A percentile compares a stretch with the other conserved stretches of the same genome.
These are phyloP conservation scores for Cheirogaleus major DNA, from an alignment of 2,797 vertebrate species.

Conservation along the genomic window DNA sequence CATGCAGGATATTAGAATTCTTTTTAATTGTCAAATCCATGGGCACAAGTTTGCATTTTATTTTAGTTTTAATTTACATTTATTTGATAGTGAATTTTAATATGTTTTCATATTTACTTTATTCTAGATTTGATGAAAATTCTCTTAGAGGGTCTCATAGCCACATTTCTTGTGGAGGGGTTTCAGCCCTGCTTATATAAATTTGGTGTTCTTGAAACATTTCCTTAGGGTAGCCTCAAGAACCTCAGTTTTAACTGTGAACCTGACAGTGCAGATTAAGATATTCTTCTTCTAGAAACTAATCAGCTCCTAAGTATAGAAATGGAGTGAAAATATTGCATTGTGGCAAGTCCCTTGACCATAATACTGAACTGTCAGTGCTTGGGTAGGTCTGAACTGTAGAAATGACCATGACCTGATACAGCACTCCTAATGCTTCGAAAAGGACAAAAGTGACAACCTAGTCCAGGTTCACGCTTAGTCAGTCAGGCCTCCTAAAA, in stretches of 20 bases:
- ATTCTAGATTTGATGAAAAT: neutral
- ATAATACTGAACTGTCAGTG: neutral
- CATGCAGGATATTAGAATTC: neutral
- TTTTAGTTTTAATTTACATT: neutral
- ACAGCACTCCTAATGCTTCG: neutral
- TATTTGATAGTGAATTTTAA: neutral
- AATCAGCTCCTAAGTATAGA: neutral
- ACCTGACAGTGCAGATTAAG: neutral
- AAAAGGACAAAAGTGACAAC: neutral
- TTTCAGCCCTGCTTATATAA: neutral
- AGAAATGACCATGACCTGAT: neutral
- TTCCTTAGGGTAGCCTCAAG: neutral
- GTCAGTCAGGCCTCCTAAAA: neutral
- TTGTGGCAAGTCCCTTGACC: neutral
- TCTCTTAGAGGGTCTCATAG: neutral
- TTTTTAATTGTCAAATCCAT: neutral
- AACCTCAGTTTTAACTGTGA: neutral
- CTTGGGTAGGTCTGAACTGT: neutral
- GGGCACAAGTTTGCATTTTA: neutral
- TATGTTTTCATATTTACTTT: slow-evolving; percentile 9
- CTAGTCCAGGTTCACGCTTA: neutral
- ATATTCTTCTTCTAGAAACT: neutral
- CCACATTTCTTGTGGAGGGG: neutral
- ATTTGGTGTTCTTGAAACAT: neutral
- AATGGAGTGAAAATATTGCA: neutral